phyloP scores from a whole-genome alignment of 2,888 invertebrate genomes.

The Phengaris arion region DNA sequence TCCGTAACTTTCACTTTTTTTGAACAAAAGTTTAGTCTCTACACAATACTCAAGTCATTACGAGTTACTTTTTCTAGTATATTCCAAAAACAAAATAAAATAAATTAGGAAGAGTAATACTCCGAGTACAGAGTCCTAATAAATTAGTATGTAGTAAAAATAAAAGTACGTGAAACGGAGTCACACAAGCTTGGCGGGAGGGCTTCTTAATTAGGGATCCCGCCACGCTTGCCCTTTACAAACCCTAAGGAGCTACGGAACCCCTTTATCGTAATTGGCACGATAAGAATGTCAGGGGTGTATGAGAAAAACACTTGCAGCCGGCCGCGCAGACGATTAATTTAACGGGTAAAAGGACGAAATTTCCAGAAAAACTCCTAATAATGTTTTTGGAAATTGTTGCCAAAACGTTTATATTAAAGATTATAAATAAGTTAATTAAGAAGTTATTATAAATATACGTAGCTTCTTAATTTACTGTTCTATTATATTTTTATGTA shows the following conservation, averaged over 20 bases:
- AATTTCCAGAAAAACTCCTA: slow-evolving; percentile 14
- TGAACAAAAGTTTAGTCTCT: not conserved
- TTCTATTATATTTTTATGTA: no score
- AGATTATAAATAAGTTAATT: no score
- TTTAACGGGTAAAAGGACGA: slow-evolving; percentile 5
- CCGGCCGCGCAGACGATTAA: slow-evolving; percentile 34
- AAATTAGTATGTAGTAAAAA: slow-evolving; percentile 32
- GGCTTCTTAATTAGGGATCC: slow-evolving; percentile 74
- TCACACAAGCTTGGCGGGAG: slow-evolving; percentile 55
- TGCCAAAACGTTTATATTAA: not conserved
- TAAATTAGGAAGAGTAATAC: not conserved
- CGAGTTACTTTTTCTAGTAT: not conserved
- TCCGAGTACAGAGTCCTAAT: slow-evolving; percentile 8
- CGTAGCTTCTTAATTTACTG: no score
- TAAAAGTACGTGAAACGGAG: slow-evolving; percentile 37
- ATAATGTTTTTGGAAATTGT: not conserved
- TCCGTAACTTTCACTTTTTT: not conserved
- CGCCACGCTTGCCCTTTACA: slow-evolving; percentile 69
- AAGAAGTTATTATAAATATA: no score
- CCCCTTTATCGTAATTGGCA: slow-evolving; percentile 73
- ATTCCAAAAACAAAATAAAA: not conserved
- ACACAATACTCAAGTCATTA: not conserved
- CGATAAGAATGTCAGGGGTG: slow-evolving; percentile 73
- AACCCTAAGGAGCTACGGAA: slow-evolving; percentile 56
- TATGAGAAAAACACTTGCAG: slow-evolving; percentile 73